A percentile compares a stretch with the other conserved stretches of the same genome.
These are phyloP conservation scores for Drosophila suzukii DNA, from an alignment of 1,140 invertebrate genomes.

Conservation along the genomic window DNA sequence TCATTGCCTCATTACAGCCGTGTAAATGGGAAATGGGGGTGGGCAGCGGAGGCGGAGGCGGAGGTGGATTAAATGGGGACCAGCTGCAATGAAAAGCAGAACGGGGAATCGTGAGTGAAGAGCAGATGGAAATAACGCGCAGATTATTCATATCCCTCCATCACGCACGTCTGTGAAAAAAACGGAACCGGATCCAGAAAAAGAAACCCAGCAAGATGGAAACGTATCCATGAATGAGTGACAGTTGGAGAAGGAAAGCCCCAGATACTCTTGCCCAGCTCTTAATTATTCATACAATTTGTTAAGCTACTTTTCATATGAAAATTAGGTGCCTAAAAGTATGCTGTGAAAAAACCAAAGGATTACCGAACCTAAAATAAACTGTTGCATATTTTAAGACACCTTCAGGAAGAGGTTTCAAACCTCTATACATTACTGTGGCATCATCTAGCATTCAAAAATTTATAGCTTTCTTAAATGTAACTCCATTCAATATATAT, in stretches of 20 bases:
- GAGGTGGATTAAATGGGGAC: conserved; percentile 15
- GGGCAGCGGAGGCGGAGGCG: conserved; percentile 17
- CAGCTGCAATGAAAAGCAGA: conserved; percentile 51
- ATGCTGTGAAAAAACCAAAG: no score
- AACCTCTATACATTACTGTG: no score
- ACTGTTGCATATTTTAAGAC: no score
- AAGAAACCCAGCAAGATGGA: conserved; percentile 12
- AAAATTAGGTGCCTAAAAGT: no score
- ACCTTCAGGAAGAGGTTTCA: no score
- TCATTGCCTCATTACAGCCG: conserved; percentile 53
- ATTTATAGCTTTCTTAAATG: no score
- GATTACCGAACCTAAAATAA: no score
- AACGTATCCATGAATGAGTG: conserved; percentile 6
- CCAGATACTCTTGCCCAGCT: not conserved
- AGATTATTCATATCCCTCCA: conserved; percentile 51
- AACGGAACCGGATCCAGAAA: conserved; percentile 4
- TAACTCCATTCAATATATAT: no score
- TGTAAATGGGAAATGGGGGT: conserved; percentile 39
- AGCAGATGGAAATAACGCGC: conserved; percentile 45
- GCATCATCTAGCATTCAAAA: no score
- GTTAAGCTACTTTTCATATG: no score
- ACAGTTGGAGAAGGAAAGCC: not conserved
- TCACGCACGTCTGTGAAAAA: conserved; percentile 23
- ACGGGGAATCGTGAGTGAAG: conserved; percentile 30
- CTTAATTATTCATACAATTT: not conserved